These are phyloP conservation scores for Semicossyphus pulcher DNA, from an alignment of 2,113 vertebrate genomes.

Conservation along the genomic window DNA sequence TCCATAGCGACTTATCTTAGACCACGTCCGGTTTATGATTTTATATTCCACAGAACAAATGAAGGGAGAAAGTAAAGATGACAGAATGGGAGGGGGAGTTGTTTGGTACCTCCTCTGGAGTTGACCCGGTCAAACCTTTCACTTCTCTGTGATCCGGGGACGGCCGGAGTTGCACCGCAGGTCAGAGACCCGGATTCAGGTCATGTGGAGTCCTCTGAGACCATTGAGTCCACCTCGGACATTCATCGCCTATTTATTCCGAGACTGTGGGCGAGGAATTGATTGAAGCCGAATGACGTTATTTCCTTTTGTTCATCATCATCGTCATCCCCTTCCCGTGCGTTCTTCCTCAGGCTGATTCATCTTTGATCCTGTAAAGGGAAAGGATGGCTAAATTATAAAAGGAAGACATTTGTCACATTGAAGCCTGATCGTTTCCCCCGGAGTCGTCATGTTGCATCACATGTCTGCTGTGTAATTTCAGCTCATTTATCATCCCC, in stretches of 20 bases:
- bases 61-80: neutral
- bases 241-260: neutral
- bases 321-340: neutral
- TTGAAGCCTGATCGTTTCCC: neutral
- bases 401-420: neutral
- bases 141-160: neutral
- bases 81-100: neutral
- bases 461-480: constrained; percentile 12
- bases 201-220: neutral
- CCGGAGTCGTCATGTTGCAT: neutral
- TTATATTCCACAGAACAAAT: constrained; percentile 6
- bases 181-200: neutral
- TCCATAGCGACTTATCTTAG: neutral
- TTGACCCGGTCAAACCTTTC: neutral
- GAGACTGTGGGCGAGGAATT: neutral
- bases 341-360: neutral
- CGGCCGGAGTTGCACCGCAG: neutral
- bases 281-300: neutral
- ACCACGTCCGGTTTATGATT: neutral
- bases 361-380: constrained; percentile 15
- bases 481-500: constrained; percentile 13
- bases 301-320: neutral
- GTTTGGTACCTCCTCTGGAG: neutral
- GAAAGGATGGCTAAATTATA: neutral
- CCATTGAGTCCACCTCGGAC: neutral